phyloP scores from a whole-genome alignment of 2,888 invertebrate species.

The Cephus sareptanus region DNA sequence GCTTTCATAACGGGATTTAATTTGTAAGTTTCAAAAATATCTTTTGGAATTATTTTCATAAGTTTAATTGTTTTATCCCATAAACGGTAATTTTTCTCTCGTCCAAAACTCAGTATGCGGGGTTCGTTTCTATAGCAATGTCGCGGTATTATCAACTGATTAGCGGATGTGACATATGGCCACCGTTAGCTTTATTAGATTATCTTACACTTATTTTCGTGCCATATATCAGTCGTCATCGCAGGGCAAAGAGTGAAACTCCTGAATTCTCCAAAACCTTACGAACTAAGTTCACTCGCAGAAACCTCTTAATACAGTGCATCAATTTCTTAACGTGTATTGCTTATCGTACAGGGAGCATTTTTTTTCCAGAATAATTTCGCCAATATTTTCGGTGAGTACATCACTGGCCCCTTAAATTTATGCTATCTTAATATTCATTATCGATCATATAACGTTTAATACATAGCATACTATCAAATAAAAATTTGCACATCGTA shows the following conservation, averaged over 20 bases:
- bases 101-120: conserved; percentile 10
- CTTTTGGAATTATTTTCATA: background rate
- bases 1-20: background rate
- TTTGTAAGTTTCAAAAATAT: background rate
- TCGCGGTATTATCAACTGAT: conserved; percentile 57
- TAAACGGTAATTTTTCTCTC: conserved; percentile 2
- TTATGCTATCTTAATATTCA: background rate
- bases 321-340: background rate
- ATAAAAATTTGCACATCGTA: background rate
- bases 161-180: conserved; percentile 56
- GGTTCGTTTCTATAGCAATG: conserved; percentile 53
- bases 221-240: conserved; percentile 18
- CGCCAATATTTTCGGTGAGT: background rate
- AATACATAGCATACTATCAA: background rate
- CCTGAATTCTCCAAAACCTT: conserved; percentile 4
- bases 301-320: background rate
- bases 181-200: conserved; percentile 53
- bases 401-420: background rate
- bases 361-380: background rate
- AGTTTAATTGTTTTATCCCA: conserved; percentile 12
- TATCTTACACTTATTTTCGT: conserved; percentile 49
- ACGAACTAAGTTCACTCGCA: background rate
- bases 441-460: background rate
- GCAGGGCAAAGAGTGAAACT: conserved; percentile 4
- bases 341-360: background rate